Conservation (phyloP, 2,888 invertebrate species). For the Zygogramma bicolorata region DNA sequence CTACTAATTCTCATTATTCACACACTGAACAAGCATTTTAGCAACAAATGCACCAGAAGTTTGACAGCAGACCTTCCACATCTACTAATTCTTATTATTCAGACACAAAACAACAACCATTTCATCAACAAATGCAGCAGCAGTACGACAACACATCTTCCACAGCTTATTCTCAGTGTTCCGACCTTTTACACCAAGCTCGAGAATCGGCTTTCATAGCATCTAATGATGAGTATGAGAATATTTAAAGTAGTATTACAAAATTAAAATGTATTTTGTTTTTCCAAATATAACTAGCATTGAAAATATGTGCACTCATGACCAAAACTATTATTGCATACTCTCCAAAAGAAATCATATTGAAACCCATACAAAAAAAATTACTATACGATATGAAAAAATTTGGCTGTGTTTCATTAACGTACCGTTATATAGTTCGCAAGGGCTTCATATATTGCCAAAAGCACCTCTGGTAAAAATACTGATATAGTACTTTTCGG, state of each 20-base stretch:
- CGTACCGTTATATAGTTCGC: conserved; percentile 2
- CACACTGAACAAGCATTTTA: too few relatives aligned
- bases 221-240: not conserved
- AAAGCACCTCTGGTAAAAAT: not conserved
- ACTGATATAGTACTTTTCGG: not conserved
- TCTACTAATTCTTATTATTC: not conserved
- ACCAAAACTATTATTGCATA: not conserved
- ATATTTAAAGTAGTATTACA: not conserved
- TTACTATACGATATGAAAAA: not conserved
- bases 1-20: too few relatives aligned
- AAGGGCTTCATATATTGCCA: conserved; percentile 3
- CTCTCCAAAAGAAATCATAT: not conserved
- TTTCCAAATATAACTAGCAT: too few relatives aligned
- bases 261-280: too few relatives aligned
- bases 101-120: not conserved
- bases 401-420: not conserved
- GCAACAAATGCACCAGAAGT: too few relatives aligned
- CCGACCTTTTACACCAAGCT: not conserved
- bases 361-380: not conserved
- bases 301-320: too few relatives aligned
- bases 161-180: not conserved
- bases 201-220: not conserved
- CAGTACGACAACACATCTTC: not conserved
- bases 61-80: too few relatives aligned
- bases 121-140: not conserved